A percentile compares a stretch with the other conserved stretches of the same genome.
These are phyloP conservation scores for Sweltsa coloradensis DNA, from an alignment of 1,140 invertebrate genomes.

Conservation along the genomic window DNA sequence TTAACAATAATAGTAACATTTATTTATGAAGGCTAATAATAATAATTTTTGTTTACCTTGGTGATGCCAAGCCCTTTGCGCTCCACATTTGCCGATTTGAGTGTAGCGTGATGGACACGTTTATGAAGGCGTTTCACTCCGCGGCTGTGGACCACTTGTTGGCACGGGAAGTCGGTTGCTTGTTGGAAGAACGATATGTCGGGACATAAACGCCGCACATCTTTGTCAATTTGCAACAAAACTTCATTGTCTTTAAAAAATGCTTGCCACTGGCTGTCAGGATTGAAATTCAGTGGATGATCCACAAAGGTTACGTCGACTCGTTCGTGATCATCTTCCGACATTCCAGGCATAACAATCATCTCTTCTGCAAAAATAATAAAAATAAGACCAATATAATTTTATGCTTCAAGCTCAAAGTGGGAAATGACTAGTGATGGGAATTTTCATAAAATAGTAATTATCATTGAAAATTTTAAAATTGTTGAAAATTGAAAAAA, in stretches of 20 bases:
- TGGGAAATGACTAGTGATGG: too few species aligned
- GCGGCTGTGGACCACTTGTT: constrained; percentile 54
- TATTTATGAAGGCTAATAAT: too few species aligned
- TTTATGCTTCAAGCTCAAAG: too few species aligned
- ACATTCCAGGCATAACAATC: constrained; percentile 59
- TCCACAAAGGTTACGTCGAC: constrained; percentile 47
- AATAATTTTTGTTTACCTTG: constrained; percentile 70
- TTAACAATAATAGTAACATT: too few species aligned
- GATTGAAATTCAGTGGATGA: constrained; percentile 88
- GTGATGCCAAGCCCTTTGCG: constrained; percentile 78
- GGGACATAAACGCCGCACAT: constrained; percentile 85
- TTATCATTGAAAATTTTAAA: too few species aligned
- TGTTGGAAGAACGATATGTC: constrained; percentile 96
- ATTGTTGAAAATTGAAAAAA: too few species aligned
- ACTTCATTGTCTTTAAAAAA: constrained; percentile 97
- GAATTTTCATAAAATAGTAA: too few species aligned
- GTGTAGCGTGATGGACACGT: constrained; percentile 71
- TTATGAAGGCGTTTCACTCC: constrained; percentile 70
- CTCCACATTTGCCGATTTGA: constrained; percentile 80
- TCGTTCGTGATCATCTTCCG: constrained; percentile 31
- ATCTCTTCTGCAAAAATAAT: constrained; percentile 79
- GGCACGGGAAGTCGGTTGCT: constrained; percentile 74
- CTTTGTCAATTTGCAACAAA: constrained; percentile 92
- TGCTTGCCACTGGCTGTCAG: constrained; percentile 84
- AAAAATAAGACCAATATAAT: too few species aligned